phyloP scores from a whole-genome alignment of 2,797 vertebrate species.

The Calcarius lapponicus region DNA sequence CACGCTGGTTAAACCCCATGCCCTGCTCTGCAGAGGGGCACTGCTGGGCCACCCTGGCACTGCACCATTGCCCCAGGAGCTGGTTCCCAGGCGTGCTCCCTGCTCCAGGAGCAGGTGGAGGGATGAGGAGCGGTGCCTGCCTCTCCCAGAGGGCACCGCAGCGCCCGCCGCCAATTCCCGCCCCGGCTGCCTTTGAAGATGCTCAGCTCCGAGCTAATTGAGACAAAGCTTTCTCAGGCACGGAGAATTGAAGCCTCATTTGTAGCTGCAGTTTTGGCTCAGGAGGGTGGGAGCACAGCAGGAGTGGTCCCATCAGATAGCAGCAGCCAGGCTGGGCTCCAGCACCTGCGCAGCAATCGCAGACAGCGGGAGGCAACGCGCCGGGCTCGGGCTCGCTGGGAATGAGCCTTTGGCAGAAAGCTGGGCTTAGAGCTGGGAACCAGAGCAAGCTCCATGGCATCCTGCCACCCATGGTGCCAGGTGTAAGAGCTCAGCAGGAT shows the following conservation, averaged over 20 bases:
- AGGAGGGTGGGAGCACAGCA: not conserved
- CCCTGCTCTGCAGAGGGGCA: not conserved
- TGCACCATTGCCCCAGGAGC: not conserved
- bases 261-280: not conserved
- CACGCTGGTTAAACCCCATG: not conserved
- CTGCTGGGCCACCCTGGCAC: not conserved
- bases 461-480: not conserved
- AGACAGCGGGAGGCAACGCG: rapidly evolving
- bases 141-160: not conserved
- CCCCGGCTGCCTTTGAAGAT: not conserved
- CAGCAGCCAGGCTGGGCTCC: not conserved
- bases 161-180: rapidly evolving
- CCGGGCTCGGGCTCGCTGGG: not conserved
- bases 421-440: not conserved
- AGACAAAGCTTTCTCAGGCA: not conserved
- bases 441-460: not conserved
- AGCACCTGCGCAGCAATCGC: not conserved
- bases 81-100: not conserved
- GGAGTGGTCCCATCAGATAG: slow-evolving; percentile 18
- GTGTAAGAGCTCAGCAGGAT: not conserved
- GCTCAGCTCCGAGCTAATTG: not conserved
- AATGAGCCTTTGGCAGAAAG: not conserved
- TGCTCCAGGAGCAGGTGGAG: not conserved
- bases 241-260: not conserved
- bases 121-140: not conserved